phyloP scores from a whole-genome alignment of 2,113 vertebrate species.

The Brachypteracias leptosomus region DNA sequence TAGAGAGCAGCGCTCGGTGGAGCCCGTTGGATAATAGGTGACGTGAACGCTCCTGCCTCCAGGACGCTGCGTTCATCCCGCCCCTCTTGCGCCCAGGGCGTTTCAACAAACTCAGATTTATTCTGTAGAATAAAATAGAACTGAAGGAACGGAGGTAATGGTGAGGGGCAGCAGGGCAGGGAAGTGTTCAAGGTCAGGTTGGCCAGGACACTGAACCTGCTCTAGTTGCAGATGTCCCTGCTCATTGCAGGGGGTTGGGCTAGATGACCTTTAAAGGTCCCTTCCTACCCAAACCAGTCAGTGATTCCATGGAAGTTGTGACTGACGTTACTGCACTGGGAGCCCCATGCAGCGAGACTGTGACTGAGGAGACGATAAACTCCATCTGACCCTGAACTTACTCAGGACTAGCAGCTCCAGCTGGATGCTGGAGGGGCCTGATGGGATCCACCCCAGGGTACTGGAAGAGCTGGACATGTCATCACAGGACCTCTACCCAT shows the following conservation, averaged over 20 bases:
- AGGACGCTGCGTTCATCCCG: neutral
- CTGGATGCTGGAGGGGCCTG: neutral
- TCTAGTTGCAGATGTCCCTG: neutral
- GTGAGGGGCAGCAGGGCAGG: neutral
- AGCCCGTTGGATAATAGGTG: neutral
- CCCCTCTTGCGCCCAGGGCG: too few relatives aligned
- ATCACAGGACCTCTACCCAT: neutral
- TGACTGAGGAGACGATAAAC: neutral
- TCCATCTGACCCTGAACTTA: fast-evolving
- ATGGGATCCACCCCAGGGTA: neutral
- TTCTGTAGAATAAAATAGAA: neutral
- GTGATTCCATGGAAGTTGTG: neutral
- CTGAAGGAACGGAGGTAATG: too few relatives aligned
- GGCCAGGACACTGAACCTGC: neutral
- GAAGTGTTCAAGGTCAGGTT: neutral
- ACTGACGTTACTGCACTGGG: neutral
- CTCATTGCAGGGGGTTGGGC: neutral
- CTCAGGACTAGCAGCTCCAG: neutral
- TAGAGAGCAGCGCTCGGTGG: neutral
- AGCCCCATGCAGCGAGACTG: neutral
- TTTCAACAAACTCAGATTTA: neutral
- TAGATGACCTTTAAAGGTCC: neutral
- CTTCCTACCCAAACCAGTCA: neutral
- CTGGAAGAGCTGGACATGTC: neutral
- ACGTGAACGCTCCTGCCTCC: too few relatives aligned